phyloP scores from a whole-genome alignment of 2,113 vertebrate genomes.

The Urocolius indicus region DNA sequence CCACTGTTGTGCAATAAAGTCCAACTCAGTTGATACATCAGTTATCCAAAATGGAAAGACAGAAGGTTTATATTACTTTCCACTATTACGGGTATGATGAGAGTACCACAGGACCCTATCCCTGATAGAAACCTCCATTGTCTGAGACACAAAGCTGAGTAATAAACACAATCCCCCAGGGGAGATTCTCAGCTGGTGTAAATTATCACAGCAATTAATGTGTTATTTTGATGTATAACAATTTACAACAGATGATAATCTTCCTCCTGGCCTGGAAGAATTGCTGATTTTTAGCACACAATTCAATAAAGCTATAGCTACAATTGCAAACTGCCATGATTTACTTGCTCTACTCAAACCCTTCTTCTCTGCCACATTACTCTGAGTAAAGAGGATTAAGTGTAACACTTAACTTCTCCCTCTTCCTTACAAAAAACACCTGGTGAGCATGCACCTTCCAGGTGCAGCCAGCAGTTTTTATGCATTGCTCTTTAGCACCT shows the following conservation, averaged over 20 bases:
- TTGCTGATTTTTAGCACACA: background rate
- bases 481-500: background rate
- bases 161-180: slow-evolving; percentile 26
- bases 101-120: slow-evolving; percentile 9
- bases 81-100: slow-evolving; percentile 10
- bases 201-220: slow-evolving; percentile 64
- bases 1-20: slow-evolving; percentile 7
- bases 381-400: background rate
- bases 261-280: slow-evolving; percentile 50
- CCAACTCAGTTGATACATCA: background rate
- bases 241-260: slow-evolving; percentile 62
- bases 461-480: background rate
- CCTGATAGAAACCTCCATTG: slow-evolving; percentile 10
- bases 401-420: background rate
- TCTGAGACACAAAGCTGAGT: slow-evolving; percentile 41
- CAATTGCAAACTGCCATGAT: background rate
- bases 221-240: slow-evolving; percentile 51
- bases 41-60: slow-evolving; percentile 17
- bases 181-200: slow-evolving; percentile 53
- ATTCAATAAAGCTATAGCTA: background rate
- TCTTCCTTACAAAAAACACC: background rate
- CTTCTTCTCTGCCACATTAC: background rate
- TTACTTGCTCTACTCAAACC: background rate
- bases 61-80: slow-evolving; percentile 13
- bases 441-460: background rate